Base-by-base conservation (phyloP, 2,797 vertebrate genomes). In the Gambelia wislizenii region DNA sequence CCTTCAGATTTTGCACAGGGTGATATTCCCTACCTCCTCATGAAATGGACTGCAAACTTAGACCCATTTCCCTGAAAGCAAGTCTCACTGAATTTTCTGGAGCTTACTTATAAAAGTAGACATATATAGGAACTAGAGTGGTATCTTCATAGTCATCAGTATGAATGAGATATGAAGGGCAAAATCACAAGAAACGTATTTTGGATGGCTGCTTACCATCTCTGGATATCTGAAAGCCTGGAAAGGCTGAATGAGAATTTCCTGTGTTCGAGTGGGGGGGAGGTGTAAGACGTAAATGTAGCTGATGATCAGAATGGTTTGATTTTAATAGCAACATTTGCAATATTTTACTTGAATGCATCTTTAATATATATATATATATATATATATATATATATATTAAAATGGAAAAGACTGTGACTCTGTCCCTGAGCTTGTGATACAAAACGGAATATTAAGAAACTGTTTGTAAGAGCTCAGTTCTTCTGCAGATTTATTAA, bases 401-500 rank as follows among this genome's bases (percentile, higher is more conserved):
- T n/a, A 82, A 81, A 74, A 75, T 75, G 42, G 70, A 52, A 83
- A 83, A 75, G 27, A 61, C 87, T 49, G 42, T 75, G 70, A 30
- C 54, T 64, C 33, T 76, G 16, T 88, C 49, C 49, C 56, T 49
- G 22, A 88, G 79, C 56, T 61, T 3, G 1, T 64, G 79, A 27
- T 64, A 83, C 42, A 83, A 78, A 83, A 49, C 70, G n/a, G 54
- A 82, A 49, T 76, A 49, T 83, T 82, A 39, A 49, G 39, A 88
- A 83, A 47, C 54, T 75, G 44, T 64, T 49, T 87, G 47, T 47
- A 80, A 30, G 47, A 67, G 54, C 67, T 82, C 56, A 70, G 54
- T 88, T 83, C 72, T 83, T 88, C 69, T 83, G n/a, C 79, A 83
- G 72, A 83, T 88, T 74, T 88, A 88, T 83, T 83, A 88, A 88